These are phyloP conservation scores for Salmo trutta DNA, from an alignment of 2,797 vertebrate genomes.

Conservation along the genomic window DNA sequence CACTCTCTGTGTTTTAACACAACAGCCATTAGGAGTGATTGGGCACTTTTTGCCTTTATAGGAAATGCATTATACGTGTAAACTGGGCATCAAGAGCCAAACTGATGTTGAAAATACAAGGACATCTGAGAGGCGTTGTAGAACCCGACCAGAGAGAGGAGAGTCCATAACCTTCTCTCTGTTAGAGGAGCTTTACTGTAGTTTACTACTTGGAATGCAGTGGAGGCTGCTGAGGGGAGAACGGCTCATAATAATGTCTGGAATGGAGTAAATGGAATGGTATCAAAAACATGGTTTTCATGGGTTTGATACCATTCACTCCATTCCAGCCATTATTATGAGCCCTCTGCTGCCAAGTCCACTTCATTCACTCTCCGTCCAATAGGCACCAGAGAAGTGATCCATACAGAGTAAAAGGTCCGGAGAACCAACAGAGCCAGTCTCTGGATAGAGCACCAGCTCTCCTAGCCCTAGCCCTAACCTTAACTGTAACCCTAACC, in stretches of 20 bases:
- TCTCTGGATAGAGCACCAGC: not conserved
- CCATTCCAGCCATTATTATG: no score
- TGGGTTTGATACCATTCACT: no score
- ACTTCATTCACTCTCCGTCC: not conserved
- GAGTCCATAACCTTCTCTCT: slow-evolving; percentile 49
- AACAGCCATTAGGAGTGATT: slow-evolving; percentile 87
- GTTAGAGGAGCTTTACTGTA: slow-evolving; percentile 28
- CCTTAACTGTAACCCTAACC: no score
- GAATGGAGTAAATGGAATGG: no score
- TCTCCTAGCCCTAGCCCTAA: not conserved
- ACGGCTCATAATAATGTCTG: no score
- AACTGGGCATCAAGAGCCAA: slow-evolving; percentile 57
- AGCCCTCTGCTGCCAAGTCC: not conserved
- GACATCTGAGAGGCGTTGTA: slow-evolving; percentile 41
- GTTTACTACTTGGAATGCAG: slow-evolving; percentile 36
- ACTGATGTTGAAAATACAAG: slow-evolving; percentile 39
- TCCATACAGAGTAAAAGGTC: not conserved
- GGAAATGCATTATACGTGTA: slow-evolving; percentile 76
- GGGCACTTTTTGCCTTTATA: slow-evolving; percentile 91
- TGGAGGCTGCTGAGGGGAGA: no score
- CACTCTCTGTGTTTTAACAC: slow-evolving; percentile 80
- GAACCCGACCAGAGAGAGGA: slow-evolving; percentile 39
- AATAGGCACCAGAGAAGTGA: not conserved
- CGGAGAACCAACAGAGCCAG: not conserved
- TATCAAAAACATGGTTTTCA: no score